Percentiles rank a stretch among this genome's conserved stretches.
Evolutionary conservation across 1,140 invertebrate genomes (phyloP).

Genomic region (Trinorchestia longiramus): DNA sequence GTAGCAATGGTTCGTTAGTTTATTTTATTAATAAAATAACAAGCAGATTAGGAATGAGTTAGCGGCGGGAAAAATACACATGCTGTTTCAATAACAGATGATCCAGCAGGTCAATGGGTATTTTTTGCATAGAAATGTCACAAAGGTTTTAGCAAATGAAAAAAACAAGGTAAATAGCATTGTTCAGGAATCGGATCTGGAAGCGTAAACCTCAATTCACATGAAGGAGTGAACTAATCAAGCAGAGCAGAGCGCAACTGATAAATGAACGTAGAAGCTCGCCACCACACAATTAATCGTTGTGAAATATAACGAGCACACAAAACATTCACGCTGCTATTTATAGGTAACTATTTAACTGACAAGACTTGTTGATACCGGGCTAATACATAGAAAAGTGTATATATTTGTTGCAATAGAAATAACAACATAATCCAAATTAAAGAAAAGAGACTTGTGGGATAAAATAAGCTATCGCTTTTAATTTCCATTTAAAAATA

Average conservation of each 20-base stretch:
- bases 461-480: too few species aligned
- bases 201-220: neutral
- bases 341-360: too few species aligned
- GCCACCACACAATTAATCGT: neutral
- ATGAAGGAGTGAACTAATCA: neutral
- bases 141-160: neutral
- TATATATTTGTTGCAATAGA: too few species aligned
- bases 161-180: neutral
- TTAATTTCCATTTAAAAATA: too few species aligned
- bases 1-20: too few species aligned
- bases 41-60: neutral
- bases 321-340: neutral
- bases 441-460: too few species aligned
- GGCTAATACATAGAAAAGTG: too few species aligned
- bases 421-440: too few species aligned
- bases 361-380: too few species aligned
- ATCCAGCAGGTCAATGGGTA: neutral
- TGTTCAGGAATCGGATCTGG: neutral
- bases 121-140: neutral
- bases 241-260: neutral
- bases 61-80: neutral
- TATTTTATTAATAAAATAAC: too few species aligned
- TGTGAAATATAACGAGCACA: neutral
- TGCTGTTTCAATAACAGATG: neutral
- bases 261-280: neutral